Percentiles rank a stretch among this genome's conserved stretches.
Evolutionary conservation across 2,113 vertebrate genomes (phyloP).

Genomic region (Plecotus auritus): DNA sequence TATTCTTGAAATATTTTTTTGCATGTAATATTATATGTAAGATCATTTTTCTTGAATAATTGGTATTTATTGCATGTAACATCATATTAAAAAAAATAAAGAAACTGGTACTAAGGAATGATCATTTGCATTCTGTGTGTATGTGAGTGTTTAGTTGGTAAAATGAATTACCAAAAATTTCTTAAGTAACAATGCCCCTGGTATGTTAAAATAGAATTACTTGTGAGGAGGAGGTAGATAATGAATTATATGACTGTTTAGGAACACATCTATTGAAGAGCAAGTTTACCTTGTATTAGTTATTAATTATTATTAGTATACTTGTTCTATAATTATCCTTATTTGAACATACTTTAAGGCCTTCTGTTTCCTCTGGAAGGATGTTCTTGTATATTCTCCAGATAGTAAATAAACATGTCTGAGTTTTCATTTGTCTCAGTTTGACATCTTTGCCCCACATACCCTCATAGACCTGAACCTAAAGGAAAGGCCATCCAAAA

Average conservation of each 20-base stretch:
- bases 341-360: neutral
- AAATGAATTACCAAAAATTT: conserved; percentile 28
- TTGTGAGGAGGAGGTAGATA: neutral
- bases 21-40: too few relatives aligned
- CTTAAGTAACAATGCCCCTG: neutral
- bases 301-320: neutral
- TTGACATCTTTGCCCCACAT: neutral
- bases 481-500: neutral
- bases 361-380: neutral
- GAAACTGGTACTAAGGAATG: neutral
- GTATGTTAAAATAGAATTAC: conserved; percentile 23
- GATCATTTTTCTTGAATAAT: too few relatives aligned
- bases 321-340: neutral
- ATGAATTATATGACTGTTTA: neutral
- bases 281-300: neutral
- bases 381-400: neutral
- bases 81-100: neutral
- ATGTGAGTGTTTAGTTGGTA: neutral
- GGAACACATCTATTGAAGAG: neutral
- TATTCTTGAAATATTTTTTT: too few relatives aligned
- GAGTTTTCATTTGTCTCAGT: conserved; percentile 10
- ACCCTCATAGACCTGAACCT: neutral
- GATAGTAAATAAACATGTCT: neutral
- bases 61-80: too few relatives aligned
- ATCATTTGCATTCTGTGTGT: neutral